Conservation (phyloP, 2,797 vertebrate species). For the Cirrhinus mrigala region DNA sequence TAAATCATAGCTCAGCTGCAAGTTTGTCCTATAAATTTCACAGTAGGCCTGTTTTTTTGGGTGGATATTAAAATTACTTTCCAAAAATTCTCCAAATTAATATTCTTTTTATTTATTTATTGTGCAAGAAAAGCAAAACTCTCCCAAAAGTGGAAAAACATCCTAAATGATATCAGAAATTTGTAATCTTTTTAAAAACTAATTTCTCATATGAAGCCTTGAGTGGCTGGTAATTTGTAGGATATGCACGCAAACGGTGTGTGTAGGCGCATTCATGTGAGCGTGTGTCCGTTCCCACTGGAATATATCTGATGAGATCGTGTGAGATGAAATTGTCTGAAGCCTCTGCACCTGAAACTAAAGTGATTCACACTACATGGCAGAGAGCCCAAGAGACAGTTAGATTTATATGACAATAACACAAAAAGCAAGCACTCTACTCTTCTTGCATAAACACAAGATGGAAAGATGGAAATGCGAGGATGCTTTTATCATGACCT, state of each 20-base stretch:
- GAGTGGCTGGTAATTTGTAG: conserved; percentile 24
- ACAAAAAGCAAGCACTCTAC: conserved; percentile 30
- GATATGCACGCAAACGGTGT: background rate
- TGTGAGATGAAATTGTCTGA: conserved; percentile 55
- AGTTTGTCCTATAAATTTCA: background rate
- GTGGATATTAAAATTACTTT: background rate
- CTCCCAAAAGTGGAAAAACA: background rate
- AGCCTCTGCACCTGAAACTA: conserved; percentile 47
- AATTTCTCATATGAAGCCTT: background rate
- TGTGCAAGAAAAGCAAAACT: background rate
- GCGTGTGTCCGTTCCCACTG: conserved; percentile 18
- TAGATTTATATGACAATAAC: conserved; percentile 47
- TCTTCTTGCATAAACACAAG: conserved; percentile 29
- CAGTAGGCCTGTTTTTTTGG: background rate
- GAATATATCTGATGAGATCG: conserved; percentile 32
- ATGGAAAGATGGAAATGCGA: background rate
- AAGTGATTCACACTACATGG: conserved; percentile 50
- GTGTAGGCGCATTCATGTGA: background rate
- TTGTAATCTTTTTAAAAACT: background rate
- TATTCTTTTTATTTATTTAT: background rate
- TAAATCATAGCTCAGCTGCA: background rate
- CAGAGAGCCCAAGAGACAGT: conserved; percentile 36
- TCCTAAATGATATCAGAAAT: background rate
- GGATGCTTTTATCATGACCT: conserved; percentile 1
- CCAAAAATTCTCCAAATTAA: background rate